phyloP scores from a whole-genome alignment of 1,140 invertebrate genomes.

The Copidosoma floridanum region DNA sequence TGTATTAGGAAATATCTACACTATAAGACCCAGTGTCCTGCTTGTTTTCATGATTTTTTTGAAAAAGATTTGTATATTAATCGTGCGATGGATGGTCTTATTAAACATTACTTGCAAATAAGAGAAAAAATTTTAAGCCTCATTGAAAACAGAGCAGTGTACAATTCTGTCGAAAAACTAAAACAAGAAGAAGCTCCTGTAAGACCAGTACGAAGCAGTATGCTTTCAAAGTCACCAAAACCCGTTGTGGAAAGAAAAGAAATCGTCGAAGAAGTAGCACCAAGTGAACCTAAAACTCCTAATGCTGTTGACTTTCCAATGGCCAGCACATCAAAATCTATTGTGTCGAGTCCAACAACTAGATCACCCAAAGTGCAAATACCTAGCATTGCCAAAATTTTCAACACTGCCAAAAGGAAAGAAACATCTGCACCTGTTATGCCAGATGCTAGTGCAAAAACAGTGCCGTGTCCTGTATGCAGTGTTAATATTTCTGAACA shows the following conservation, averaged over 20 bases:
- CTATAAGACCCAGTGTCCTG: slow-evolving; percentile 59
- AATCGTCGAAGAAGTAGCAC: too few species aligned
- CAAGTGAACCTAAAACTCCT: not conserved
- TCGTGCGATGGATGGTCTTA: slow-evolving; percentile 53
- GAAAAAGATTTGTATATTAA: slow-evolving; percentile 58
- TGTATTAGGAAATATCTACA: slow-evolving; percentile 61
- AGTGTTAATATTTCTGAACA: slow-evolving; percentile 50
- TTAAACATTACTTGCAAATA: slow-evolving; percentile 43
- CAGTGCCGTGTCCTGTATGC: slow-evolving; percentile 60
- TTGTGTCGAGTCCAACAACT: slow-evolving; percentile 41
- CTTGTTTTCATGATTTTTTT: slow-evolving; percentile 56
- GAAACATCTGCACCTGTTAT: slow-evolving; percentile 2
- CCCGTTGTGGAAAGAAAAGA: not conserved
- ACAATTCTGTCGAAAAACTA: not conserved
- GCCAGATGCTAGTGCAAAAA: slow-evolving; percentile 19
- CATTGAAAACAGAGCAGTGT: slow-evolving; percentile 25
- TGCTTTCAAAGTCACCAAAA: slow-evolving; percentile 6
- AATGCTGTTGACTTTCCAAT: not conserved
- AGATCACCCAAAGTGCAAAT: slow-evolving; percentile 26
- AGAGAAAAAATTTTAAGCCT: slow-evolving; percentile 44
- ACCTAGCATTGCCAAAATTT: slow-evolving; percentile 35
- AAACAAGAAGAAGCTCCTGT: slow-evolving; percentile 2
- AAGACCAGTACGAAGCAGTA: not conserved
- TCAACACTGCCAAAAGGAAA: slow-evolving; percentile 41
- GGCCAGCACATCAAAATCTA: slow-evolving; percentile 1